phyloP scores from a whole-genome alignment of 2,113 vertebrate species.

The Dicrurus megarhynchus region DNA sequence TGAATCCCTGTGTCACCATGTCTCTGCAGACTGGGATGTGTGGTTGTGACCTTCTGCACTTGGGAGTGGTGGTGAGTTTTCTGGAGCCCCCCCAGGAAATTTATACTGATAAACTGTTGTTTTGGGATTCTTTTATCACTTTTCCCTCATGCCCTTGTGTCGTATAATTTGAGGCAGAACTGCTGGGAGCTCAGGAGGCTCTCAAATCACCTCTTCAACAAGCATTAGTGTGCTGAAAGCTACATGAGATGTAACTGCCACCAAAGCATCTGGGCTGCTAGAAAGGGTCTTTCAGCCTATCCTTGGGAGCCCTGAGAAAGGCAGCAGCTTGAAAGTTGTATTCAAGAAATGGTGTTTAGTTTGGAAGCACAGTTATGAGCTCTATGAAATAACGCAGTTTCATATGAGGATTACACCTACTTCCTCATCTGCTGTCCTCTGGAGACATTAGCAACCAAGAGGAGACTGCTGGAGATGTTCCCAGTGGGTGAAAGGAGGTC shows the following conservation, averaged over 20 bases:
- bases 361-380: background rate
- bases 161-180: background rate
- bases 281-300: background rate
- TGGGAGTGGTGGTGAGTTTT: background rate
- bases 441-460: background rate
- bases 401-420: background rate
- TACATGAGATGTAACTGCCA: background rate
- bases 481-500: background rate
- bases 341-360: background rate
- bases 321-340: background rate
- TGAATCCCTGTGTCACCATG: rapidly evolving
- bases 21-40: background rate
- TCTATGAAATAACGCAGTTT: background rate
- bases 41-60: background rate
- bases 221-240: background rate
- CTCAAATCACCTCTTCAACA: background rate
- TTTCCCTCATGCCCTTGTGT: background rate
- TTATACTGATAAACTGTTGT: background rate
- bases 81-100: background rate
- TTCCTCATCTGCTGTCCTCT: background rate
- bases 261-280: background rate
- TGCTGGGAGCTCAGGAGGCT: background rate
- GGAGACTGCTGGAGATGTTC: background rate
- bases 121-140: background rate
- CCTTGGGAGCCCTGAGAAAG: background rate